Percentiles rank a stretch among this genome's conserved stretches.
phyloP scores from a whole-genome alignment of 2,797 vertebrate genomes.

The Epinephelus malabaricus region DNA sequence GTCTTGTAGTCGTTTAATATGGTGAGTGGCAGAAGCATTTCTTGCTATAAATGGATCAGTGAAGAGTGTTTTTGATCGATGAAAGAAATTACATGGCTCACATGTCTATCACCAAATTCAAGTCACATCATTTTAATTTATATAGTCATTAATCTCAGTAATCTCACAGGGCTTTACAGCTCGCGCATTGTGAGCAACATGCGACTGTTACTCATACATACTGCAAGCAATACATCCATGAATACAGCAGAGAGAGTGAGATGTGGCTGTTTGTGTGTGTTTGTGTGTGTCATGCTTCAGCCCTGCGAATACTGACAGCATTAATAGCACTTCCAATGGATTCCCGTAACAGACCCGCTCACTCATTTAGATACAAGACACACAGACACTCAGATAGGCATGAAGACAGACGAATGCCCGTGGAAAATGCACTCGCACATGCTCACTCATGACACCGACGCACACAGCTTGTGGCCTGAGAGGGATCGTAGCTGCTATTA shows the following conservation, averaged over 20 bases:
- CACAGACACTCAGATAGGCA: conserved; percentile 49
- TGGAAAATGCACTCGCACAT: conserved; percentile 55
- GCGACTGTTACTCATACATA: neutral
- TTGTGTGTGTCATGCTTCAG: conserved; percentile 18
- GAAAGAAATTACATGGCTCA: neutral
- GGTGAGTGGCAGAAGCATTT: neutral
- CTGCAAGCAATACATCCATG: conserved; percentile 1
- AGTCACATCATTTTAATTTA: conserved; percentile 17
- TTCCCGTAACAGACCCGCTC: conserved; percentile 68
- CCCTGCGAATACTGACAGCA: conserved; percentile 62
- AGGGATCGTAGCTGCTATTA: conserved; percentile 80
- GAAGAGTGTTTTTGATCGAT: neutral
- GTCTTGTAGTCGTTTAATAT: neutral
- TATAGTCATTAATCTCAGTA: neutral
- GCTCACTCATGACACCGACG: conserved; percentile 51
- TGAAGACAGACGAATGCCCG: conserved; percentile 56
- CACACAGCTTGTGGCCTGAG: conserved; percentile 70
- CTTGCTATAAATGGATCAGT: neutral
- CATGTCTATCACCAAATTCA: conserved; percentile 22
- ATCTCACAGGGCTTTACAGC: neutral
- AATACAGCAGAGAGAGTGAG: neutral
- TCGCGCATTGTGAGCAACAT: neutral
- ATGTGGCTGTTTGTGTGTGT: conserved; percentile 1
- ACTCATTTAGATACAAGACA: conserved; percentile 70
- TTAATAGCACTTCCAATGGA: conserved; percentile 68